Evolutionary conservation across 2,797 vertebrate genomes (phyloP).

Genomic region (Aulostomus chinensis): DNA sequence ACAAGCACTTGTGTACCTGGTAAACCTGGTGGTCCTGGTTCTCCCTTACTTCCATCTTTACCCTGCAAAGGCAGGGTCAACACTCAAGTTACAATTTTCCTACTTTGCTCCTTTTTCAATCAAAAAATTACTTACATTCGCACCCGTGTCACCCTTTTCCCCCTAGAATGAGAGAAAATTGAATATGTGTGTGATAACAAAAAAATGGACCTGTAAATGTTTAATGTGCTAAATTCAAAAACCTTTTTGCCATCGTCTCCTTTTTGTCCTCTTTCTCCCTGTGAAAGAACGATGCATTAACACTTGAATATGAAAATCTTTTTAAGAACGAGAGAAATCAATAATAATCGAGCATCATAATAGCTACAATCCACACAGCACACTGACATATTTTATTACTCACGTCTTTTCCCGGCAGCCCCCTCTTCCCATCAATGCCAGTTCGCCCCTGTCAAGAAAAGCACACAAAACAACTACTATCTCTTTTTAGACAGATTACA

Average conservation of each 20-base stretch:
- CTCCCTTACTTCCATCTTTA: conserved; percentile 77
- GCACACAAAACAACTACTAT: conserved; percentile 5
- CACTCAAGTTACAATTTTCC: not conserved
- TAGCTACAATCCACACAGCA: too few species aligned
- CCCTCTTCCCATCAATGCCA: conserved; percentile 82
- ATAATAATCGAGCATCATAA: not conserved
- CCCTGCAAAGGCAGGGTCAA: conserved; percentile 59
- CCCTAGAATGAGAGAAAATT: conserved; percentile 70
- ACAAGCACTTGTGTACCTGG: conserved; percentile 77
- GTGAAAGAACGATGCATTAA: not conserved
- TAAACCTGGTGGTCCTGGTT: conserved; percentile 77
- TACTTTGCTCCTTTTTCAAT: too few species aligned
- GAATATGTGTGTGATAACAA: not conserved
- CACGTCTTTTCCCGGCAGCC: conserved; percentile 79
- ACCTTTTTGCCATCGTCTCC: conserved; percentile 79
- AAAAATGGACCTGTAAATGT: not conserved
- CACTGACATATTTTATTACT: too few species aligned
- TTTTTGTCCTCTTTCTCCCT: conserved; percentile 75
- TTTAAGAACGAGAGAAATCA: too few species aligned
- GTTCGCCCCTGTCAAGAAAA: conserved; percentile 73
- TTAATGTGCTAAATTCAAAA: not conserved
- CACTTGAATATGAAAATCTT: too few species aligned
- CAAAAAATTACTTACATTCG: conserved; percentile 61
- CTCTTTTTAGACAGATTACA: conserved; percentile 4
- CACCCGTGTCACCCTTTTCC: conserved; percentile 72